Evolutionary conservation across 2,113 vertebrate species (phyloP).

Genomic region (Crotalus viridis): DNA sequence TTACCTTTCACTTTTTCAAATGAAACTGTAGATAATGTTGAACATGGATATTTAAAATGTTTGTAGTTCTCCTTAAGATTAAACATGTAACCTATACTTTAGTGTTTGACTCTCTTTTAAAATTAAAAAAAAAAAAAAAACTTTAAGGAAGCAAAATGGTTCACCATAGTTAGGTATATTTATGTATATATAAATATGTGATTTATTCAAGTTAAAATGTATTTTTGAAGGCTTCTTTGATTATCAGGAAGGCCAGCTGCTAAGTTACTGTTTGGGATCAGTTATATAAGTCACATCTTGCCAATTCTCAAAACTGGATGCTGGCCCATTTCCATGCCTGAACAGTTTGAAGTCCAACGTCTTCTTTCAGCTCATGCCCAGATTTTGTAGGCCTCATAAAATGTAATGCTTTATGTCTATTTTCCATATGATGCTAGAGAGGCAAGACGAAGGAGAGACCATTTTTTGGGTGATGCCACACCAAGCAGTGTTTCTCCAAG

Average conservation of each 20-base stretch:
- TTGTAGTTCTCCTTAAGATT: not conserved
- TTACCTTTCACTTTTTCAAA: not conserved
- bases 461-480: not conserved
- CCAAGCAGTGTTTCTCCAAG: not conserved
- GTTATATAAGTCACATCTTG: not conserved
- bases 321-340: not conserved
- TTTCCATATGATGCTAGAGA: not conserved
- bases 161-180: not conserved
- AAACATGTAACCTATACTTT: not conserved
- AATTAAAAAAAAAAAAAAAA: not conserved
- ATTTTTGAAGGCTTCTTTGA: not conserved
- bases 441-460: not conserved
- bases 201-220: not conserved
- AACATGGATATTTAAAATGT: not conserved
- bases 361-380: not conserved
- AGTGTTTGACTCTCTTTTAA: not conserved
- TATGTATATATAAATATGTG: not conserved
- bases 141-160: not conserved
- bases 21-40: not conserved
- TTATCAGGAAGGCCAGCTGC: not conserved
- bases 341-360: not conserved
- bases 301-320: not conserved
- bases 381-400: not conserved
- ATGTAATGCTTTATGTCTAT: not conserved
- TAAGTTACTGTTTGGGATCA: not conserved